phyloP scores from a whole-genome alignment of 2,888 invertebrate species.

The Tetranychus piercei region DNA sequence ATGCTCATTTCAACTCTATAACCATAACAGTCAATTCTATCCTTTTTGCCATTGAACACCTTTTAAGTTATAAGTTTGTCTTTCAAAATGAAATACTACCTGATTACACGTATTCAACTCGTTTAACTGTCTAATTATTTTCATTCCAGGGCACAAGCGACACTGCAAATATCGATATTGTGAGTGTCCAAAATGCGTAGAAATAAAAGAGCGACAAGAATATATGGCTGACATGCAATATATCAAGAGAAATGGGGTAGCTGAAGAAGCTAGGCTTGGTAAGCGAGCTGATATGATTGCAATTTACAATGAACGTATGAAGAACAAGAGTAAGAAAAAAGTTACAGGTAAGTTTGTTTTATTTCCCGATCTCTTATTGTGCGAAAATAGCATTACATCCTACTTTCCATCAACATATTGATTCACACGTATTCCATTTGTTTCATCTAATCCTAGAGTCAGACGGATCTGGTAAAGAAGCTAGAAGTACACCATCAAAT shows the following conservation, averaged over 20 bases:
- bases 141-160: slow-evolving; percentile 3
- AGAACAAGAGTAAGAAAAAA: slow-evolving; percentile 3
- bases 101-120: not conserved
- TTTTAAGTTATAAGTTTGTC: no score
- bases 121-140: not conserved
- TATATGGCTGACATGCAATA: slow-evolving; percentile 15
- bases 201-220: slow-evolving; percentile 6
- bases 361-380: not conserved
- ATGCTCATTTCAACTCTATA: no score
- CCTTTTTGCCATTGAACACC: no score
- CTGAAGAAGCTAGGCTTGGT: slow-evolving; percentile 5
- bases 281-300: slow-evolving; percentile 6
- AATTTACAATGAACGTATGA: slow-evolving; percentile 7
- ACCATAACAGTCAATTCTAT: no score
- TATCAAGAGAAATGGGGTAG: slow-evolving; percentile 9
- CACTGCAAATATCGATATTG: slow-evolving; percentile 1
- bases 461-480: not conserved
- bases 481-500: not conserved
- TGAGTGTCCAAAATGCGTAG: not conserved
- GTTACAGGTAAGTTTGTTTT: not conserved
- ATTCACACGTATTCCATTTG: not conserved
- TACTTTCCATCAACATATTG: not conserved
- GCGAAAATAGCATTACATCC: not conserved
- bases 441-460: not conserved
- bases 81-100: no score